A percentile compares a stretch with the other conserved stretches of the same genome.
phyloP scores from a whole-genome alignment of 2,797 vertebrate genomes.

The Anniella stebbinsi region DNA sequence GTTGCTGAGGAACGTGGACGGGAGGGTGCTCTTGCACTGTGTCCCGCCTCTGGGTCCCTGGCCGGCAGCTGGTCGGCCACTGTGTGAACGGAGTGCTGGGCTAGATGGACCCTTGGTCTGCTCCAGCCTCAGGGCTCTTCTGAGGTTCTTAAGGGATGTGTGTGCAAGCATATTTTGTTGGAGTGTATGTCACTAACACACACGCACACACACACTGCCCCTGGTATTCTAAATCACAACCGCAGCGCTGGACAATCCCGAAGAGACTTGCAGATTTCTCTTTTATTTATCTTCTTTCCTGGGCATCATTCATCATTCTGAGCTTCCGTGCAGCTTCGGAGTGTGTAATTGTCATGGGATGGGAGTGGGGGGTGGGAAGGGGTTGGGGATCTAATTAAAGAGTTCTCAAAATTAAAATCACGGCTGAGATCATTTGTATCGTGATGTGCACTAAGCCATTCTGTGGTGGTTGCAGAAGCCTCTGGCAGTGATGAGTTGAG shows the following conservation, averaged over 20 bases:
- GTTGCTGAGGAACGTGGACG: too few relatives aligned
- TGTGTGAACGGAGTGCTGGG: too few relatives aligned
- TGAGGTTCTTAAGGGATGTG: too few relatives aligned
- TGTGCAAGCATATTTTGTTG: not conserved
- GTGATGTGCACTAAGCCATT: not conserved
- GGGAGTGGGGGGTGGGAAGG: conserved; percentile 49
- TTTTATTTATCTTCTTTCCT: conserved; percentile 76
- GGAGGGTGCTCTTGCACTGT: too few relatives aligned
- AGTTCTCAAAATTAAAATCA: conserved; percentile 68
- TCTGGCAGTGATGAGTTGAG: not conserved
- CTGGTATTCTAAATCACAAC: conserved; percentile 68
- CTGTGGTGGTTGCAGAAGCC: not conserved
- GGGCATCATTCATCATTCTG: conserved; percentile 74
- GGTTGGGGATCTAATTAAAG: conserved; percentile 70
- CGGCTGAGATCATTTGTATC: conserved; percentile 65
- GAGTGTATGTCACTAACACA: not conserved
- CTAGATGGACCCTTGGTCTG: too few relatives aligned
- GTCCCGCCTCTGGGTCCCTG: too few relatives aligned
- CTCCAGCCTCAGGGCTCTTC: too few relatives aligned
- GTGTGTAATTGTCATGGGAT: conserved; percentile 67
- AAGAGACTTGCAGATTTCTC: conserved; percentile 74
- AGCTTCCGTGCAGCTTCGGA: conserved; percentile 73
- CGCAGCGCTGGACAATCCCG: conserved; percentile 69
- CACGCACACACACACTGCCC: not conserved
- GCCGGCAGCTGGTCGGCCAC: too few relatives aligned